These are phyloP conservation scores for Rhamnusium bicolor DNA, from an alignment of 2,888 invertebrate species.

Conservation along the genomic window DNA sequence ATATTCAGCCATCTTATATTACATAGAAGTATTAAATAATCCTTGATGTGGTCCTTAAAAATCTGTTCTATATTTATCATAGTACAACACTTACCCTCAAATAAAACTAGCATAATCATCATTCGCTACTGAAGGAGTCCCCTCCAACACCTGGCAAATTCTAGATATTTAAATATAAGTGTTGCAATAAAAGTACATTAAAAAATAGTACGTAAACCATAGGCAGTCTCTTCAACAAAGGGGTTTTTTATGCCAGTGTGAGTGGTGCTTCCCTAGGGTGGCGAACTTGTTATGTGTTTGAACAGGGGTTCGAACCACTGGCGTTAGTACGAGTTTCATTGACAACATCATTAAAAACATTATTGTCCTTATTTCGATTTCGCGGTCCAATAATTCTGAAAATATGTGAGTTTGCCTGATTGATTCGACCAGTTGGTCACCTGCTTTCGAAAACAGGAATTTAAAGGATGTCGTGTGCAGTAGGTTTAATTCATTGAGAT, in stretches of 20 bases:
- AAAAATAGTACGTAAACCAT: conserved; percentile 13
- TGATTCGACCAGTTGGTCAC: conserved; percentile 25
- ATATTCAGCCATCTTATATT: too few species aligned
- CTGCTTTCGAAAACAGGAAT: neutral
- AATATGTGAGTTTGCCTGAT: conserved; percentile 20
- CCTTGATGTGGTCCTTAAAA: too few species aligned
- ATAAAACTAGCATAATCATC: neutral
- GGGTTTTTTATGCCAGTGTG: conserved; percentile 15
- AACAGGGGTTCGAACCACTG: conserved; percentile 5
- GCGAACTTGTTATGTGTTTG: conserved; percentile 31
- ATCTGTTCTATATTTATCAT: too few species aligned
- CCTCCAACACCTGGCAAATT: conserved; percentile 24
- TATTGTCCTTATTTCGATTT: conserved; percentile 51
- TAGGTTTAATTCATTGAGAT: neutral
- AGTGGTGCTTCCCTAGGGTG: conserved; percentile 29
- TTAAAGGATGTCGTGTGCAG: neutral
- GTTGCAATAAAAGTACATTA: neutral
- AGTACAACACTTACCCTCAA: too few species aligned
- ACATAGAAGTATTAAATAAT: too few species aligned
- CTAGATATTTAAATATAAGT: neutral
- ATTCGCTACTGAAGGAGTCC: neutral
- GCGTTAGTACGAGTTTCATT: conserved; percentile 26
- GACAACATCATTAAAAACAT: conserved; percentile 49
- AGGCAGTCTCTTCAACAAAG: conserved; percentile 26
- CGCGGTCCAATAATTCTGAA: conserved; percentile 38